phyloP scores from a whole-genome alignment of 2,113 vertebrate genomes.

The Elephas maximus region DNA sequence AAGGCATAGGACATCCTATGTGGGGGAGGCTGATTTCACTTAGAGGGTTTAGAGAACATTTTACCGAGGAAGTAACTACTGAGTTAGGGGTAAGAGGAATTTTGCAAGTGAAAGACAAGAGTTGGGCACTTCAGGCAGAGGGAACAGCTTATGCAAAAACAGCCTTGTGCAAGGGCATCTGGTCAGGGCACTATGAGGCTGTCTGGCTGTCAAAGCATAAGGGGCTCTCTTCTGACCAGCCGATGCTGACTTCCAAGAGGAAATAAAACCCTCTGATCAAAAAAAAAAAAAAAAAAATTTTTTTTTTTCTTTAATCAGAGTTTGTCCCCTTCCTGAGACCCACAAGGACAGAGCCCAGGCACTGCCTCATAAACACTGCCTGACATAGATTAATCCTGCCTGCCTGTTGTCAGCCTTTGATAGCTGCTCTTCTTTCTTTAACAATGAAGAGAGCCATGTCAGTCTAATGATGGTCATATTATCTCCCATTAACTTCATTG shows the following conservation, averaged over 20 bases:
- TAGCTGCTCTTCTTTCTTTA: constrained; percentile 56
- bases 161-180: not conserved
- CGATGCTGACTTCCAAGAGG: not conserved
- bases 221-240: not conserved
- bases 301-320: not conserved
- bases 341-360: not conserved
- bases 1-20: no score
- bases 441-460: constrained; percentile 68
- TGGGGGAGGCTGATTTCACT: not conserved
- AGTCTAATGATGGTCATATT: constrained; percentile 67
- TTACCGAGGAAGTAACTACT: not conserved
- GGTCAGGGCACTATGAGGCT: not conserved
- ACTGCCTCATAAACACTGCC: not conserved
- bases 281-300: no score
- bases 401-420: constrained; percentile 37
- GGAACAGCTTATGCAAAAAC: not conserved
- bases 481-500: constrained; percentile 74
- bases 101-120: not conserved
- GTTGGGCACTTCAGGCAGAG: not conserved
- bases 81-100: not conserved
- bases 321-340: not conserved
- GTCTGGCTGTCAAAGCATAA: not conserved
- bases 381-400: constrained; percentile 40
- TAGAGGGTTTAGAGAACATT: not conserved
- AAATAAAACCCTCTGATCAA: not conserved